These are phyloP conservation scores for Oscheius onirici DNA, from an alignment of 2,888 invertebrate species.

Conservation along the genomic window DNA sequence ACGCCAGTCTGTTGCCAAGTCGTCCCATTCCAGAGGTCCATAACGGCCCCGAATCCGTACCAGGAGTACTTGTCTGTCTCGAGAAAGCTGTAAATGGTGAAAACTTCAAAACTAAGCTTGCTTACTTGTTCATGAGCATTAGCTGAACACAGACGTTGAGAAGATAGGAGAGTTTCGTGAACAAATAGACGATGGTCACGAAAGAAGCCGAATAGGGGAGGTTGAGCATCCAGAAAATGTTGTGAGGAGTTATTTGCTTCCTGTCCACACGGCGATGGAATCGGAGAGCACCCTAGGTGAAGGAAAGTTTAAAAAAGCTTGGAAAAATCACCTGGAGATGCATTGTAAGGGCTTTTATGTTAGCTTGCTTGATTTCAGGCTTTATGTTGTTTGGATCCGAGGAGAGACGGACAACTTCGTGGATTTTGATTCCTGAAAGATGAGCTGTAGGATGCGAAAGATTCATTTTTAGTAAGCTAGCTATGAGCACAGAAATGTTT, in stretches of 20 bases:
- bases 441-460: too few species aligned
- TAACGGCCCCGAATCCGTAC: slow-evolving; percentile 69
- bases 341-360: slow-evolving; percentile 65
- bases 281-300: slow-evolving; percentile 69
- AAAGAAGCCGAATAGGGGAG: slow-evolving; percentile 71
- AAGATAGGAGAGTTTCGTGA: slow-evolving; percentile 70
- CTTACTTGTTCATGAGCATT: slow-evolving; percentile 66
- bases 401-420: slow-evolving; percentile 69
- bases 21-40: slow-evolving; percentile 67
- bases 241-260: slow-evolving; percentile 67
- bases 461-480: too few species aligned
- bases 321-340: slow-evolving; percentile 60
- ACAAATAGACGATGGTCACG: slow-evolving; percentile 68
- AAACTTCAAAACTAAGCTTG: background rate
- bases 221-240: slow-evolving; percentile 65
- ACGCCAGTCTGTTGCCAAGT: slow-evolving; percentile 69
- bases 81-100: slow-evolving; percentile 51
- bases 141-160: slow-evolving; percentile 68
- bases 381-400: slow-evolving; percentile 71
- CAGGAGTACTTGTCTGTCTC: slow-evolving; percentile 64
- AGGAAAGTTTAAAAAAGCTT: background rate
- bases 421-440: slow-evolving; percentile 65
- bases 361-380: slow-evolving; percentile 68
- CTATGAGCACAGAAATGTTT: too few species aligned
- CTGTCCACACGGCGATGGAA: slow-evolving; percentile 70